Evolutionary conservation across 2,888 invertebrate genomes (phyloP).

Genomic region (Acronicta aceris): DNA sequence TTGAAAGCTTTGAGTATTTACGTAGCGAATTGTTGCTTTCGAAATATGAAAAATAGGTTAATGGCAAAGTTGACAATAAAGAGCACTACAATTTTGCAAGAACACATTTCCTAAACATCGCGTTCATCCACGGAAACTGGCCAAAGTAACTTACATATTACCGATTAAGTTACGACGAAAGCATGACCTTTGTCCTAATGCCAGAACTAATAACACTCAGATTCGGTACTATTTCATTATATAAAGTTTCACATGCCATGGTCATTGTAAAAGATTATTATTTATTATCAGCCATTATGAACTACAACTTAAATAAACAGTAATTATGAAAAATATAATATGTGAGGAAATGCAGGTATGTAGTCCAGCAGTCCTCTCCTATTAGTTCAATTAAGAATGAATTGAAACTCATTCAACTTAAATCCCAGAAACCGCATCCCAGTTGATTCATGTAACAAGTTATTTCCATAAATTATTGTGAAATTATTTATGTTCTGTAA

Average conservation of each 20-base stretch:
- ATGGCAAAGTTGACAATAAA: slow-evolving; percentile 26
- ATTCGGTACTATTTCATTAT: too few relatives aligned
- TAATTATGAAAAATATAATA: too few relatives aligned
- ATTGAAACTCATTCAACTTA: neutral
- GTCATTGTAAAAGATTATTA: slow-evolving; percentile 35
- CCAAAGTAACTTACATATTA: neutral
- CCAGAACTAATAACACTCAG: slow-evolving; percentile 18
- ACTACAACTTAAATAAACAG: slow-evolving; percentile 11
- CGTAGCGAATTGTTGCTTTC: slow-evolving; percentile 11
- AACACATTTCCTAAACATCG: slow-evolving; percentile 11
- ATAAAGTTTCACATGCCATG: too few relatives aligned
- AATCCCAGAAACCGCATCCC: slow-evolving; percentile 1
- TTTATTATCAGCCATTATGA: slow-evolving; percentile 1
- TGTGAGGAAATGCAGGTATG: too few relatives aligned
- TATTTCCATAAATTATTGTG: too few relatives aligned
- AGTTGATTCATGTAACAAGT: neutral
- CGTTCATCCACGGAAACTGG: neutral
- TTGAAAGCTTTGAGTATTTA: slow-evolving; percentile 19
- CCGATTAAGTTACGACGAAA: neutral
- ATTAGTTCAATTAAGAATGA: too few relatives aligned
- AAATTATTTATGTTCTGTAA: too few relatives aligned
- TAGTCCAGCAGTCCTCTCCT: too few relatives aligned
- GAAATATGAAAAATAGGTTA: slow-evolving; percentile 24
- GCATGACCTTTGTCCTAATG: neutral
- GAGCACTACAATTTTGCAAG: neutral